Evolutionary conservation across 92 coral and sea anemone genomes (phyloP), one percentile per base, ranked within the genome.

Genomic region (Epizoanthus stellaris): DNA sequence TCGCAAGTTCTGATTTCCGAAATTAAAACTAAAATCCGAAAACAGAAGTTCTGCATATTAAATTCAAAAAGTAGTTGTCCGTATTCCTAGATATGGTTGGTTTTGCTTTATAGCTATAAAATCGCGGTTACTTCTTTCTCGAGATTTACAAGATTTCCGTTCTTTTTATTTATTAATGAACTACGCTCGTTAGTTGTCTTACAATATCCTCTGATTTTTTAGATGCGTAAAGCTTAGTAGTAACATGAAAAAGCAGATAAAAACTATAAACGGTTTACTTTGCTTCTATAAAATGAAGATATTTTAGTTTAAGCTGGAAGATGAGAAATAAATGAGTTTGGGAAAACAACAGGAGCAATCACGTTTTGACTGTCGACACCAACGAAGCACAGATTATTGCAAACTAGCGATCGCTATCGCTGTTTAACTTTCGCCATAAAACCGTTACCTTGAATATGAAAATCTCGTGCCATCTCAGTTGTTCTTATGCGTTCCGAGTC

Each of bases 1-100:
- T 91, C 94, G 81, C 87, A 61, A 60, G 90, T 87, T 73, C 92
- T 91, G 94, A 91, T 91, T 91, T 91, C 89, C 87, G 82, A 91
- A 91, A 91, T 88, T 84, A 91, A 88, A 88, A 80, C 89, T 74
- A 57, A 80, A 80, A 80, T 65, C 75, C 73, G 68, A 47, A 70
- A 66, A 1, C 65, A 45, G 54, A 66, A 47, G 75, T 40, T 69
- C 82, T 69, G 83, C 92, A 85, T 74, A 85, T 89, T 80, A 49
- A 86, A 63, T 62, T 86, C 62, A 62, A 79, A 75, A 19, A 54
- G 86, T 69, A 64, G 52, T 58, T 52, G 17, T 36, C 39, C 15
- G 6, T 42, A 63, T 64, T 67, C 43, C 61, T 63, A 43, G 40
- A 64, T 12, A 42, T 79, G 83, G 70, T 45, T 63, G 70, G 60